Evolutionary conservation across 2,113 vertebrate genomes (phyloP).

Genomic region (Dipodomys merriami): DNA sequence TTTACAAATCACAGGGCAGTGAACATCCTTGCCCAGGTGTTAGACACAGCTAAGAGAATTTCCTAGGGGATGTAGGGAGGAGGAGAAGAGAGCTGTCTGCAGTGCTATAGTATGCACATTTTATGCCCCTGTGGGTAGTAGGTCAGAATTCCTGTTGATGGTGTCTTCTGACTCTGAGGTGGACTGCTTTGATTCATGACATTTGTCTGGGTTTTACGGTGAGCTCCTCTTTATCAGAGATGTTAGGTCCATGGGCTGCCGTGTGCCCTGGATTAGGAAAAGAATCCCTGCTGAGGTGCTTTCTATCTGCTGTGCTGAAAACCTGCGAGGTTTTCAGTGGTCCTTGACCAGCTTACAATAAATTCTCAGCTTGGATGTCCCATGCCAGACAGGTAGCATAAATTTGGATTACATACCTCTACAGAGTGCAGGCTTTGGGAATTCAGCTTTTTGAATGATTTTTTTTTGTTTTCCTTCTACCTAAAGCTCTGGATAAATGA

Average conservation of each 20-base stretch:
- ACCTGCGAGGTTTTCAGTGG: constrained; percentile 57
- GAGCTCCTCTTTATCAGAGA: constrained; percentile 34
- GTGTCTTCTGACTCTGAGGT: constrained; percentile 39
- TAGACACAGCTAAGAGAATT: background rate
- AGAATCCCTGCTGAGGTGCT: constrained; percentile 49
- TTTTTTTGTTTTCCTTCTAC: background rate
- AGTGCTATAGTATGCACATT: background rate
- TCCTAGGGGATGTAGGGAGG: background rate
- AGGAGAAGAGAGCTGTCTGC: background rate
- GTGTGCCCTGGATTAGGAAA: constrained; percentile 11
- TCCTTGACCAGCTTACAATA: constrained; percentile 68
- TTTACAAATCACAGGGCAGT: constrained; percentile 27
- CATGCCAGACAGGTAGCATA: constrained; percentile 58
- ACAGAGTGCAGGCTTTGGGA: background rate
- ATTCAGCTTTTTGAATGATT: constrained; percentile 47
- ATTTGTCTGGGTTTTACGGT: constrained; percentile 60
- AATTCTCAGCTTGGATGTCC: constrained; percentile 62
- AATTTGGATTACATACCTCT: constrained; percentile 65
- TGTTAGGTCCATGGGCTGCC: constrained; percentile 44
- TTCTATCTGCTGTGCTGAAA: constrained; percentile 56
- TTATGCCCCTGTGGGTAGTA: background rate
- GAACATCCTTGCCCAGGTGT: background rate
- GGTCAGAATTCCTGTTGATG: background rate
- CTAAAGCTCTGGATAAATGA: constrained; percentile 26
- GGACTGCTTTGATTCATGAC: constrained; percentile 65